phyloP scores from a whole-genome alignment of 2,888 invertebrate genomes.

The Crocallis elinguaria region DNA sequence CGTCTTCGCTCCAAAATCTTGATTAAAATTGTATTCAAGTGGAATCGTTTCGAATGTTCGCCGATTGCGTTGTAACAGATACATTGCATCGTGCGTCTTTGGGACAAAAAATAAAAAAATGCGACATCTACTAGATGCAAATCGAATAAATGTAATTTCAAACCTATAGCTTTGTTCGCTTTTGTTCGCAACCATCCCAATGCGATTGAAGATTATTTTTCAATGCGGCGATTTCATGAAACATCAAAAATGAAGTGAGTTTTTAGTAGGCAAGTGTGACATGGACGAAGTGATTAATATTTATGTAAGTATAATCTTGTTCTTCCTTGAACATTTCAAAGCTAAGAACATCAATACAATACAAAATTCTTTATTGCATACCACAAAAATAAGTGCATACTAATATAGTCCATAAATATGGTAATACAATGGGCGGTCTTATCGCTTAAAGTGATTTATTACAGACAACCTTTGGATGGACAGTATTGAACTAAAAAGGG shows the following conservation, averaged over 20 bases:
- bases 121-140: conserved; percentile 72
- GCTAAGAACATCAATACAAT: background rate
- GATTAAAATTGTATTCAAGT: too few species aligned
- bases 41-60: background rate
- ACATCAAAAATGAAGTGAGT: conserved; percentile 73
- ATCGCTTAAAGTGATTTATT: too few species aligned
- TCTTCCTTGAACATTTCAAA: background rate
- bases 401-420: too few species aligned
- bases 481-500: too few species aligned
- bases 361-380: background rate
- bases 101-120: conserved; percentile 47
- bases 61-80: background rate
- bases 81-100: conserved; percentile 3
- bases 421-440: too few species aligned
- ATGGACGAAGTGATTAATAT: conserved; percentile 13
- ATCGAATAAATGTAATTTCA: conserved; percentile 78
- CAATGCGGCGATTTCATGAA: conserved; percentile 80
- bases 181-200: conserved; percentile 67
- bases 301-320: background rate
- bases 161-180: conserved; percentile 83
- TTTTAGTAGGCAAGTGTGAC: conserved; percentile 52
- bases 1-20: too few species aligned
- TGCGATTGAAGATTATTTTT: conserved; percentile 62
- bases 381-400: background rate
- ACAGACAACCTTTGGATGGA: too few species aligned